A percentile compares a stretch with the other conserved stretches of the same genome.
Conservation (phyloP, 2,113 vertebrate genomes). For the Pseudopipra pipra region DNA sequence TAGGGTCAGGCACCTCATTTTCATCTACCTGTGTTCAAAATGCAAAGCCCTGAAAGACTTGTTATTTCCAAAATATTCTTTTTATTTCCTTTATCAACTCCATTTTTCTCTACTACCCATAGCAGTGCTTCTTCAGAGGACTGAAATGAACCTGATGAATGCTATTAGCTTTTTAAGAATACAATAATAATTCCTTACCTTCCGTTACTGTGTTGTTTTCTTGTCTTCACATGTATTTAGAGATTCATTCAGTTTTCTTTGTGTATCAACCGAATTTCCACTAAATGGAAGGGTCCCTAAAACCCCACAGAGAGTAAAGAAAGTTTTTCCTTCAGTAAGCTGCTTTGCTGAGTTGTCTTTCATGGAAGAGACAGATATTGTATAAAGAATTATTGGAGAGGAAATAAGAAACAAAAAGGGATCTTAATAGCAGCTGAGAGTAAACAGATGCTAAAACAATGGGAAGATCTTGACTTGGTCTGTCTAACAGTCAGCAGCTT, state of each 20-base stretch:
- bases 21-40: constrained; percentile 48
- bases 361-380: not conserved
- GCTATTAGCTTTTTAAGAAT: not conserved
- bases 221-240: not conserved
- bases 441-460: not conserved
- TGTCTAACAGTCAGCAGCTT: not conserved
- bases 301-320: fast-evolving
- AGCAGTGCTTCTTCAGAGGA: not conserved
- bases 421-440: not conserved
- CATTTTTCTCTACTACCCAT: not conserved
- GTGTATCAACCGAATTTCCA: not conserved
- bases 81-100: constrained; percentile 15
- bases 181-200: not conserved
- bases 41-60: not conserved
- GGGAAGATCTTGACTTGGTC: not conserved
- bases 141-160: not conserved
- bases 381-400: not conserved
- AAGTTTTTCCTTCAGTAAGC: not conserved
- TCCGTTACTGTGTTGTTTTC: not conserved
- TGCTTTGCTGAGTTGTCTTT: not conserved
- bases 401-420: not conserved
- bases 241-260: not conserved
- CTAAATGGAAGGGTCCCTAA: not conserved
- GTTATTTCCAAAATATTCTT: not conserved
- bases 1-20: constrained; percentile 60